A percentile compares a stretch with the other conserved stretches of the same genome.
Conservation (phyloP, 2,888 invertebrate genomes). For the Spilosoma lubricipeda region DNA sequence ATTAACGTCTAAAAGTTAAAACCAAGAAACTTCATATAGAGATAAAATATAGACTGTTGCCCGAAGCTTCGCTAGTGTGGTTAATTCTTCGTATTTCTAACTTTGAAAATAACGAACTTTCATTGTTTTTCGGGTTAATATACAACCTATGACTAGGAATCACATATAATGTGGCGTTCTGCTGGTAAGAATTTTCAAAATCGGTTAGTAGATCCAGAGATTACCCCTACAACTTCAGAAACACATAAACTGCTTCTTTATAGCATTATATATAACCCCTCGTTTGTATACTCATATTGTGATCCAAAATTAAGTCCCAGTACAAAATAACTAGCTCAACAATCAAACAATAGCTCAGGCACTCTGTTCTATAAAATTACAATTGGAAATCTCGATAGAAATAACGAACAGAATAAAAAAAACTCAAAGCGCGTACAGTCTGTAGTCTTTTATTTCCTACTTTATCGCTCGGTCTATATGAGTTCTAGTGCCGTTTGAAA, state of each 20-base stretch:
- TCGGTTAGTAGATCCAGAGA: no score
- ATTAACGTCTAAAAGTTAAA: background rate
- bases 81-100: no score
- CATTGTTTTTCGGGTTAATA: no score
- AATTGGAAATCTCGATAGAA: conserved; percentile 7
- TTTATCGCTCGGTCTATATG: conserved; percentile 4
- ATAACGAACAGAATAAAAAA: conserved; percentile 5
- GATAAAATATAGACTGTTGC: no score
- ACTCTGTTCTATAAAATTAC: conserved; percentile 6
- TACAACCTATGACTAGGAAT: no score
- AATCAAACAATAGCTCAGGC: background rate
- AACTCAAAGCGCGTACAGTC: conserved; percentile 4
- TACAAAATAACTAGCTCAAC: background rate
- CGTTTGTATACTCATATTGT: background rate
- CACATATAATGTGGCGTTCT: no score
- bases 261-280: background rate
- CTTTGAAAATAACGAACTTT: no score
- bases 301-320: background rate
- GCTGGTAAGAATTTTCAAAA: no score
- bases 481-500: conserved; percentile 29
- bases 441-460: conserved; percentile 11
- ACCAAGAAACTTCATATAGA: background rate
- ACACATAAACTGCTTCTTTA: no score
- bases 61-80: no score
- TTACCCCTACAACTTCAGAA: no score